Percentiles rank a stretch among this genome's conserved stretches.
Evolutionary conservation across 1,140 invertebrate species (phyloP).

Genomic region (Polypedilum vanderplanki): DNA sequence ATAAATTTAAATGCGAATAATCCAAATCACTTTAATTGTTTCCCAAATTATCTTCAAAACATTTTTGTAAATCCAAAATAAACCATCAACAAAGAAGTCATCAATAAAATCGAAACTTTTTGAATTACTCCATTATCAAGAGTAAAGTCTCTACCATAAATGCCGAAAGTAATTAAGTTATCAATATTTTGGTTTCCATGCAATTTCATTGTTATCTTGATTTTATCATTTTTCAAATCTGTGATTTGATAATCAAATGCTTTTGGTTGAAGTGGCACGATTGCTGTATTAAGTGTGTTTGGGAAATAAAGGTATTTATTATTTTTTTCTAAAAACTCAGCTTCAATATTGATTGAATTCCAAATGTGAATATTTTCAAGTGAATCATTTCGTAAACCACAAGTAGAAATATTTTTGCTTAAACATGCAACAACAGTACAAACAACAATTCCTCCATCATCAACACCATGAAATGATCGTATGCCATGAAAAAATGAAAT

Average conservation of each 20-base stretch:
- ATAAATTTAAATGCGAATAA: too few relatives aligned
- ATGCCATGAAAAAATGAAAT: conserved; percentile 43
- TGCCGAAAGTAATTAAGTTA: conserved; percentile 40
- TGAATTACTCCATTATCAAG: neutral
- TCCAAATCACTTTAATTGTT: too few relatives aligned
- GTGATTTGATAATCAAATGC: neutral
- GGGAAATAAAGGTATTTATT: conserved; percentile 37
- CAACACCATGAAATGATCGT: conserved; percentile 39
- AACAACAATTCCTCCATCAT: conserved; percentile 39
- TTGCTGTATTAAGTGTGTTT: conserved; percentile 35
- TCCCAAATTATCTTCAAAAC: too few relatives aligned
- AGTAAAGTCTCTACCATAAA: conserved; percentile 42
- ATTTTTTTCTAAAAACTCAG: conserved; percentile 34
- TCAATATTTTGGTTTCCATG: too few relatives aligned
- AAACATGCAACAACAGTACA: conserved; percentile 45
- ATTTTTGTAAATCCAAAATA: too few relatives aligned
- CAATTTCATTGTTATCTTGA: conserved; percentile 17
- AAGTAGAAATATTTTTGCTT: conserved; percentile 37
- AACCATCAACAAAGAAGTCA: too few relatives aligned
- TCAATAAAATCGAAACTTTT: too few relatives aligned
- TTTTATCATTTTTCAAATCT: neutral
- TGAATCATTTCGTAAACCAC: conserved; percentile 33
- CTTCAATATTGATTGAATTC: conserved; percentile 34
- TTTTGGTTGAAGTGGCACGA: neutral
- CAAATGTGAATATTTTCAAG: conserved; percentile 34